Base-by-base conservation (phyloP, 2,113 vertebrate species). In the Oryzias melastigma region DNA sequence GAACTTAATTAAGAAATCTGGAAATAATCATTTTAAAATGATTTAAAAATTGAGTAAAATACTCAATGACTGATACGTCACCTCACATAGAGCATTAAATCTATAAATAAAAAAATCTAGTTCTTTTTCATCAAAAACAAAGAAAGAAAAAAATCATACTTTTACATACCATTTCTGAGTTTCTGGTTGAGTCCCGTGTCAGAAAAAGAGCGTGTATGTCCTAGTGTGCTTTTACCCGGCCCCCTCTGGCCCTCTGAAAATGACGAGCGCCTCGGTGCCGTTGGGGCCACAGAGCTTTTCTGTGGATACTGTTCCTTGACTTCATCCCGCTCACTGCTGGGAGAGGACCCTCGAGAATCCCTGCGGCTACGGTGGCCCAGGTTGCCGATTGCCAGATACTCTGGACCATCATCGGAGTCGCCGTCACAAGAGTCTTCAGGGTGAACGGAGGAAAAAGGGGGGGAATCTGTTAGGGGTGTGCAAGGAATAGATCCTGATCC, bases 311-410 rank as follows among this genome's bases (percentile, higher is more conserved):
- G 70, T 44, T 62, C 61, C 42, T 20, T 52, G 8, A 7, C 17
- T 18, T 63, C 89, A 62, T 88, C 60, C 75, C 76, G 20, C 48
- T 88, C 86, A 0, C 73, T 75, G 68, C 77, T 81, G 20, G 59
- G 62, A 55, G 87, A 77, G 14, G 85, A 90, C 80, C 89, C 92
- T 61, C 64, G 53, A 1, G 81, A 92, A 81, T 91, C 88, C n/a
- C 81, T 40, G 0, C 90, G 73, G 45, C 83, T 92, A 70, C 87
- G 92, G 40, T 91, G 91, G 13, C 95, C 94, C 71, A 92, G 80
- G 81, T 97, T 98, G 49, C 97, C 97, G 0, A 99, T 98, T 40
- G 96, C 96, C 82, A 99, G 84, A 82, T 99, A 99, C 81, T 99
- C 97, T 0, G 97, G 97, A 4, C 95, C 96, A 0, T 98, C 97